phyloP scores from a whole-genome alignment of 1,140 invertebrate species.

The Drosophila fuyamai region DNA sequence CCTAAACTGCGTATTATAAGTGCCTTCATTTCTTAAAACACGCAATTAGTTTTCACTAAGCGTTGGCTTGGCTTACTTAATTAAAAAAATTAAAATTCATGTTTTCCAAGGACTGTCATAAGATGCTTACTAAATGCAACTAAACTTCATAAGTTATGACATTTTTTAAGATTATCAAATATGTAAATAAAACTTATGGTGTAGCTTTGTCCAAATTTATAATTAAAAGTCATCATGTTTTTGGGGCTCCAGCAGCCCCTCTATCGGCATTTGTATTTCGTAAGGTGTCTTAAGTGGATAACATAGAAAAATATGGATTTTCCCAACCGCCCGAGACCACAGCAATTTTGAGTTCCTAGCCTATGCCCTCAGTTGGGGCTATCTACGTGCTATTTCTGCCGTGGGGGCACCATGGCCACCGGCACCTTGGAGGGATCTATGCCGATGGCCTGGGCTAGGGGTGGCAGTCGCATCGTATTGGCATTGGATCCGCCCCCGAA shows the following conservation, averaged over 20 bases:
- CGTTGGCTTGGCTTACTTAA: too few species aligned
- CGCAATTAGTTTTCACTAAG: too few species aligned
- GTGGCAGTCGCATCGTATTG: constrained; percentile 5
- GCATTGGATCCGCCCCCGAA: background rate
- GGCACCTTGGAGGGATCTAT: constrained; percentile 36
- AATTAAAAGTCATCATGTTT: background rate
- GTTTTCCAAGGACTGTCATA: too few species aligned
- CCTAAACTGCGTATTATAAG: too few species aligned
- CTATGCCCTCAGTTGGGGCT: constrained; percentile 8
- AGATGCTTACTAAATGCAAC: too few species aligned
- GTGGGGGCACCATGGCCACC: constrained; percentile 31
- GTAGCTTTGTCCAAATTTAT: too few species aligned
- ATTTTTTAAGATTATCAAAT: too few species aligned
- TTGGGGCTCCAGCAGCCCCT: background rate
- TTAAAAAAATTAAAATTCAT: too few species aligned
- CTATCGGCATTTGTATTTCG: background rate
- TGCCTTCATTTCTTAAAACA: too few species aligned
- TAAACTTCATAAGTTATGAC: too few species aligned
- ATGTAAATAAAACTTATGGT: too few species aligned
- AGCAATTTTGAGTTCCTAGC: constrained; percentile 18
- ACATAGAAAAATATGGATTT: constrained; percentile 43
- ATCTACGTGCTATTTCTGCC: constrained; percentile 22
- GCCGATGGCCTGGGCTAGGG: constrained; percentile 15
- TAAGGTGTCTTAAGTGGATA: constrained; percentile 24
- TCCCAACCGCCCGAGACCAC: constrained; percentile 24